Evolutionary conservation across 2,113 vertebrate genomes (phyloP), one percentile per base, ranked within the genome.

Genomic region (Lasiurus cinereus): DNA sequence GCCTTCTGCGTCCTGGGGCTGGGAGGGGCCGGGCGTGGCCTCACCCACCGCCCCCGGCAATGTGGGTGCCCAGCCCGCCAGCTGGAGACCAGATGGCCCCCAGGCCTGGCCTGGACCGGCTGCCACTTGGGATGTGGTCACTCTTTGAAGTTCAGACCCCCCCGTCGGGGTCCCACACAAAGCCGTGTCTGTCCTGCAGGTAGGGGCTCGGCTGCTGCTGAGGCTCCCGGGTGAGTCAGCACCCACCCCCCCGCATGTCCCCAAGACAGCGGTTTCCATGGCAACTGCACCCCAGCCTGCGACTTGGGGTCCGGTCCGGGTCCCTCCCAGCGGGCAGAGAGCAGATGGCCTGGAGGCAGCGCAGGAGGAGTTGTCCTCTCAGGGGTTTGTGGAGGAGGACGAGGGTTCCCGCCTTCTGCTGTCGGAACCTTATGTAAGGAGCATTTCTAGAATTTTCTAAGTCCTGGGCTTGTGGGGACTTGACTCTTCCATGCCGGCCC

Each of bases 171-270:
- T 96, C 90, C 91, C 12, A 31, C 64, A 97, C 93, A 97, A 96
- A 96, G 96, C 80, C 76, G 59, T 94, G 39, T 97, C 97, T 97
- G 96, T 97, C 72, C 77, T 50, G 21, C 66, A 87, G 39, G 96
- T 92, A 39, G 80, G 56, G 90, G 80, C 89, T 29, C 52, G 83
- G 66, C 88, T 88, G 94, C 88, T 88, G 94, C 88, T 79, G 48
- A 39, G 39, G 36, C 52, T 80, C 89, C 66, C 87, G 92, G 90
- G 84, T 96, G 89, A 91, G 94, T 96, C 88, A 95, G 76, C 46
- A 83, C 76, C 3, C 39, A 39, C 39, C 3, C 39, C 39, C 39
- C 39, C 5, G 3, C 39, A 82, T 72, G 87, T 83, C 80, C 83
- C 89, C 43, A 91, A 84, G 86, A 89, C 83, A 72, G 74, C 18